A percentile compares a stretch with the other conserved stretches of the same genome.
Conservation (phyloP, 2,113 vertebrate genomes). For the Fregetta grallaria region DNA sequence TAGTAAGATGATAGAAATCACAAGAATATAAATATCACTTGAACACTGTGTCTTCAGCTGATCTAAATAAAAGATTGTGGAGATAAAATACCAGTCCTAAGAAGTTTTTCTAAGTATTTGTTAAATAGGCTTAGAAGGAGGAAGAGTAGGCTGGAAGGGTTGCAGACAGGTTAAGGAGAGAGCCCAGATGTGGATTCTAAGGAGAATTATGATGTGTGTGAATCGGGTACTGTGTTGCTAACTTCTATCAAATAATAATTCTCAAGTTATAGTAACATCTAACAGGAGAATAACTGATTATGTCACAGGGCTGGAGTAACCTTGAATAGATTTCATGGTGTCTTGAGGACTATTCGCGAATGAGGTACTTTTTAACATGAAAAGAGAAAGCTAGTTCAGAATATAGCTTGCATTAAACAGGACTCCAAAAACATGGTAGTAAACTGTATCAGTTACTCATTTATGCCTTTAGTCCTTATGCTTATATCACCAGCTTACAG, state of each 20-base stretch:
- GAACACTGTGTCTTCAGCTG: not conserved
- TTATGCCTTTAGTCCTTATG: not conserved
- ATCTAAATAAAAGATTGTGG: not conserved
- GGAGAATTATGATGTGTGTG: not conserved
- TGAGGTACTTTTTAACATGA: not conserved
- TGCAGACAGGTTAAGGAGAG: not conserved
- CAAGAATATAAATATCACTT: constrained; percentile 18
- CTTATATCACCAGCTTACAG: not conserved
- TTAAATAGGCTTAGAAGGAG: not conserved
- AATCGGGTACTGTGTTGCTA: not conserved
- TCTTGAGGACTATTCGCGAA: not conserved
- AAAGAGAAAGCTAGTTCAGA: not conserved
- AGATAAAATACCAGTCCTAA: not conserved
- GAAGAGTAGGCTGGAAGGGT: not conserved
- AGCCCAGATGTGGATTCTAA: not conserved
- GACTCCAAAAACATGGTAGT: not conserved
- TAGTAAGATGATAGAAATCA: constrained; percentile 9
- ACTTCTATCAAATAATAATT: not conserved
- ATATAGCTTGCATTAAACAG: not conserved
- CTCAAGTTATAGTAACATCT: not conserved
- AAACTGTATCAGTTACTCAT: not conserved
- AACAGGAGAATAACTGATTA: not conserved
- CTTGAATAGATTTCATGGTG: not conserved
- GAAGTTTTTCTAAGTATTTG: not conserved
- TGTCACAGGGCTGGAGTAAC: not conserved